These are phyloP conservation scores for Porites lutea DNA, from an alignment of 64 coral and sea anemone genomes.

Conservation along the genomic window DNA sequence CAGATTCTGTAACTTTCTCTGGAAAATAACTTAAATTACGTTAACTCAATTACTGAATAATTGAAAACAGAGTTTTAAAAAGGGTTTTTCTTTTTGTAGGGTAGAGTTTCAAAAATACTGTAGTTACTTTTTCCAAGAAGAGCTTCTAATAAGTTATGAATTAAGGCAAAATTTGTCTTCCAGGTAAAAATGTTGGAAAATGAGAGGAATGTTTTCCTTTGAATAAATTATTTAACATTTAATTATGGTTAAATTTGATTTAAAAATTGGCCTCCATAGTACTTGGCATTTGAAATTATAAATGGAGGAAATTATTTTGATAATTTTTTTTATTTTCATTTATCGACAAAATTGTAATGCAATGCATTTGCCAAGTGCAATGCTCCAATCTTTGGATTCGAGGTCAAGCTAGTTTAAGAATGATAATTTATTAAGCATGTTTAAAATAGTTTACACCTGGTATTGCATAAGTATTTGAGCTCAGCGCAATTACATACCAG, in stretches of 20 bases:
- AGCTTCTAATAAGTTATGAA: no score
- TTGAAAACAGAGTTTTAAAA: neutral
- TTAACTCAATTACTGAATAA: no score
- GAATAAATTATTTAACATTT: neutral
- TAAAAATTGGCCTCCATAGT: slow-evolving; percentile 21
- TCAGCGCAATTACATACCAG: neutral
- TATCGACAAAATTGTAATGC: neutral
- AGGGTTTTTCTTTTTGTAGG: neutral
- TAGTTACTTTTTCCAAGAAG: no score
- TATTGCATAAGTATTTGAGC: neutral
- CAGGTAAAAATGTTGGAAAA: neutral
- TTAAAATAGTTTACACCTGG: slow-evolving; percentile 3
- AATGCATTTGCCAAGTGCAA: slow-evolving; percentile 1
- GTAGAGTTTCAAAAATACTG: neutral
- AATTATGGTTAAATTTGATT: neutral
- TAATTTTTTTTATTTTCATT: slow-evolving; percentile 39
- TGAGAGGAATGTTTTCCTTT: neutral
- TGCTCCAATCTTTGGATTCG: neutral
- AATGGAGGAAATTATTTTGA: slow-evolving; percentile 43
- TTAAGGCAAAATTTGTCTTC: no score
- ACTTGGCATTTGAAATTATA: slow-evolving; percentile 6
- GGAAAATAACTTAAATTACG: neutral
- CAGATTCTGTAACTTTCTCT: neutral
- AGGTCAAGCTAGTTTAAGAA: neutral
- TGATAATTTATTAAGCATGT: neutral